phyloP scores from a whole-genome alignment of 2,797 vertebrate genomes.

The Rhinella marina region DNA sequence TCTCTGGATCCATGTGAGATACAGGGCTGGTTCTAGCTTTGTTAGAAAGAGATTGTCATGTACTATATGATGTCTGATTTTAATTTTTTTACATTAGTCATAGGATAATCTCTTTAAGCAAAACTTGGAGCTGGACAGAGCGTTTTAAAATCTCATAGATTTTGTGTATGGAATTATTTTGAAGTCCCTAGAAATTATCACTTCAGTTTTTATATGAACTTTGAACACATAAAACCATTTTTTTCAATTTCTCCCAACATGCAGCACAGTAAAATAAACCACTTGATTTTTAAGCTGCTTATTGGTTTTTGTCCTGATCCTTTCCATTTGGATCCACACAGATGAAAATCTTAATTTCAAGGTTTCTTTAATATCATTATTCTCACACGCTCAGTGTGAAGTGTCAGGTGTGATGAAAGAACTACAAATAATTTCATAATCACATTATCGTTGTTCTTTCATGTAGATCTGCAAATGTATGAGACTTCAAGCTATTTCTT shows the following conservation, averaged over 20 bases:
- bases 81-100: too few species aligned
- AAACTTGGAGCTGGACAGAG: too few species aligned
- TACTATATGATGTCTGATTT: too few species aligned
- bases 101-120: too few species aligned
- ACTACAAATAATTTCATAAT: slow-evolving; percentile 34
- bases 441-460: slow-evolving; percentile 44
- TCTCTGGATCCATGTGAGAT: too few species aligned
- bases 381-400: slow-evolving; percentile 30
- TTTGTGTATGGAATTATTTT: background rate
- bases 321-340: background rate
- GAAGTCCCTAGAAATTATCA: background rate
- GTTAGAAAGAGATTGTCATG: too few species aligned
- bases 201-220: background rate
- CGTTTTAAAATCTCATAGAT: too few species aligned
- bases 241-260: background rate
- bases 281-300: slow-evolving; percentile 1
- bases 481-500: slow-evolving; percentile 30
- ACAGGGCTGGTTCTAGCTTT: too few species aligned
- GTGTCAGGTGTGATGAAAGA: slow-evolving; percentile 38
- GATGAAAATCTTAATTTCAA: slow-evolving; percentile 16
- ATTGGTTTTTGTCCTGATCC: background rate
- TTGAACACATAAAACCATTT: background rate
- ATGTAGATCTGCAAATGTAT: slow-evolving; percentile 41
- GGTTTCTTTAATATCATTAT: slow-evolving; percentile 18
- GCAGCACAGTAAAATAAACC: background rate